Conservation (phyloP, 2,113 vertebrate species). For the Zeus faber region DNA sequence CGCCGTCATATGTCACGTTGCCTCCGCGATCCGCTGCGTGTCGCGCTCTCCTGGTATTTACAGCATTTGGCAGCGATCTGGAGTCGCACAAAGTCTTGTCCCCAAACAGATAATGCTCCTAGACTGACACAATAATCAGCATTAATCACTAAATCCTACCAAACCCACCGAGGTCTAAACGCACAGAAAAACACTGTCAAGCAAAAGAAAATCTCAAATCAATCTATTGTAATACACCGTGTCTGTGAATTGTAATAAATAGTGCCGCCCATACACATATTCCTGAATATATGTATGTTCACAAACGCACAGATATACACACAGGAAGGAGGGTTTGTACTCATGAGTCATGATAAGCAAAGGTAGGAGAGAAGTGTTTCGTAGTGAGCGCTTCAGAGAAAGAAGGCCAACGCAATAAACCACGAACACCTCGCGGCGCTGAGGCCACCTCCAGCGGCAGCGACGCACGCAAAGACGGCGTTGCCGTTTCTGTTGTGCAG, state of each 20-base stretch:
- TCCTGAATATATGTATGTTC: slow-evolving; percentile 66
- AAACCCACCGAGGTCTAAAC: slow-evolving; percentile 51
- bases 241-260: slow-evolving; percentile 59
- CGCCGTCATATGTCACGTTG: slow-evolving; percentile 37
- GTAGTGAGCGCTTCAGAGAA: slow-evolving; percentile 52
- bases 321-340: slow-evolving; percentile 65
- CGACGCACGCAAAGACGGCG: slow-evolving; percentile 49
- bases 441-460: slow-evolving; percentile 51
- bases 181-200: slow-evolving; percentile 62
- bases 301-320: slow-evolving; percentile 54
- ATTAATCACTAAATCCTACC: slow-evolving; percentile 46
- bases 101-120: slow-evolving; percentile 65
- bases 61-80: slow-evolving; percentile 79
- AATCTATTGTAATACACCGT: slow-evolving; percentile 53
- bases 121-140: slow-evolving; percentile 71
- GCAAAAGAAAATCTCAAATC: slow-evolving; percentile 57
- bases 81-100: slow-evolving; percentile 62
- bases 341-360: slow-evolving; percentile 55
- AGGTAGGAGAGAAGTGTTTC: slow-evolving; percentile 59
- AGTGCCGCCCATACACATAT: slow-evolving; percentile 64
- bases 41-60: slow-evolving; percentile 76
- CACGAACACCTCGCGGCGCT: slow-evolving; percentile 33
- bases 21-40: slow-evolving; percentile 84
- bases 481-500: slow-evolving; percentile 46
- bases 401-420: slow-evolving; percentile 51